Percentiles rank a stretch among this genome's conserved stretches.
These are phyloP conservation scores for Marmota monax DNA, from an alignment of 2,113 vertebrate genomes.

Conservation along the genomic window DNA sequence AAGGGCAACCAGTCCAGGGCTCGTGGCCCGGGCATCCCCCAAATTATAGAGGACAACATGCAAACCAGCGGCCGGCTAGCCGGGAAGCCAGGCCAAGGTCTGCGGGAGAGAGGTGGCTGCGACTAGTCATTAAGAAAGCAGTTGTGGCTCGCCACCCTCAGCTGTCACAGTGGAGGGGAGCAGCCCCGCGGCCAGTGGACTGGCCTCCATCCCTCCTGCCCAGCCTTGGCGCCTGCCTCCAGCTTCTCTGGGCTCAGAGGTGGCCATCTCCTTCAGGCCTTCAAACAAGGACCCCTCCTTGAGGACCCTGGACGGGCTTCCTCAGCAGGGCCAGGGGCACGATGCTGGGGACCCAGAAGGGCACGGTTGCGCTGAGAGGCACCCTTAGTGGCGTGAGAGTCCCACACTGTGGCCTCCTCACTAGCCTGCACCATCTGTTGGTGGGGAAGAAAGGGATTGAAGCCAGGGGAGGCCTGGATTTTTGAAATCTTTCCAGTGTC, in stretches of 20 bases:
- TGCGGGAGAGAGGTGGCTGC: background rate
- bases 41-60: slow-evolving; percentile 21
- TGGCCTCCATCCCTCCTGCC: background rate
- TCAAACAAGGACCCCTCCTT: background rate
- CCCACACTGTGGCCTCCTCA: slow-evolving; percentile 10
- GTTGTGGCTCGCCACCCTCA: background rate
- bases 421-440: slow-evolving; percentile 67
- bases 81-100: background rate
- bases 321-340: rapidly evolving
- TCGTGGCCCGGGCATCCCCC: background rate
- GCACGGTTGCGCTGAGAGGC: background rate
- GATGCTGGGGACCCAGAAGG: background rate
- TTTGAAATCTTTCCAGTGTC: slow-evolving; percentile 78
- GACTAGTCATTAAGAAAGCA: background rate
- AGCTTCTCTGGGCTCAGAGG: background rate
- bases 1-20: background rate
- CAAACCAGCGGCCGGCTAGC: background rate
- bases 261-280: background rate
- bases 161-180: background rate
- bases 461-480: slow-evolving; percentile 37
- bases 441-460: slow-evolving; percentile 53
- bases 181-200: background rate
- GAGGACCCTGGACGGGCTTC: background rate
- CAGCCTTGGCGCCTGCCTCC: background rate
- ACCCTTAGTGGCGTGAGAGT: background rate